Evolutionary conservation across 2,888 invertebrate genomes (phyloP).

Genomic region (Hedya salicella): DNA sequence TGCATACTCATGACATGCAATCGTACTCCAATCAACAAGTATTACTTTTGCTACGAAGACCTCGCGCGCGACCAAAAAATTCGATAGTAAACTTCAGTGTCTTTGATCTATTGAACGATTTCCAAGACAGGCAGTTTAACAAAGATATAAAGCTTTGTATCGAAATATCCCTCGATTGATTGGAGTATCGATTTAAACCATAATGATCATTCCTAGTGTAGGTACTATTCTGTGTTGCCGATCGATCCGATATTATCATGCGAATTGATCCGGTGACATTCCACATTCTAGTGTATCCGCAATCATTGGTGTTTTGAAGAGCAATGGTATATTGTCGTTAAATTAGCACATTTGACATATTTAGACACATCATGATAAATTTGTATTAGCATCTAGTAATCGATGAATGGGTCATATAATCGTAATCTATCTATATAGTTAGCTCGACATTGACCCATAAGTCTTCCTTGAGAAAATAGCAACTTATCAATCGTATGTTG

Average conservation of each 20-base stretch:
- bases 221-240: conserved; percentile 24
- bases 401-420: neutral
- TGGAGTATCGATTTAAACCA: conserved; percentile 45
- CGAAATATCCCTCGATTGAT: neutral
- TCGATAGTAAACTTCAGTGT: too few relatives aligned
- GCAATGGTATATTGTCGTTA: conserved; percentile 6
- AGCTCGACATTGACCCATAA: neutral
- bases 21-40: conserved; percentile 57
- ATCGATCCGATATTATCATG: conserved; percentile 35
- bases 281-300: conserved; percentile 27
- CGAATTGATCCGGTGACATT: conserved; percentile 41
- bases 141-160: neutral
- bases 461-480: too few relatives aligned
- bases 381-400: conserved; percentile 1
- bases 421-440: neutral
- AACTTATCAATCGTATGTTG: too few relatives aligned
- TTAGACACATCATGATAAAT: conserved; percentile 35
- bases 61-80: too few relatives aligned
- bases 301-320: neutral
- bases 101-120: too few relatives aligned
- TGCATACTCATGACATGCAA: conserved; percentile 57
- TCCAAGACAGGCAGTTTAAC: too few relatives aligned
- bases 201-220: conserved; percentile 46
- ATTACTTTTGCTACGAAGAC: neutral
- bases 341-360: conserved; percentile 13